phyloP scores from a whole-genome alignment of 2,113 vertebrate species.

The Nicator chloris region DNA sequence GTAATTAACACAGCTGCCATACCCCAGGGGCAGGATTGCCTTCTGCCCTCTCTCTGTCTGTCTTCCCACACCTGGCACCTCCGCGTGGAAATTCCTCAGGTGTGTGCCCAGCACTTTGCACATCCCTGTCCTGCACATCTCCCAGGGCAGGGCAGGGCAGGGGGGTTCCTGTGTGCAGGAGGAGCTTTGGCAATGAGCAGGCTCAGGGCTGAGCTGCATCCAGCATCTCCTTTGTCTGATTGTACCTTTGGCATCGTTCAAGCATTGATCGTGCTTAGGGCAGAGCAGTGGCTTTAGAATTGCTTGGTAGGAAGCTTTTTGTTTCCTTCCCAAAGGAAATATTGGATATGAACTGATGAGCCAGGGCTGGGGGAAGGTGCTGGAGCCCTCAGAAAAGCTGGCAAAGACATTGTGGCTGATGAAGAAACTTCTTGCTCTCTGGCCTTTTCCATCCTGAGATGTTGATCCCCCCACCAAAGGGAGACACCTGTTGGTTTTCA shows the following conservation, averaged over 20 bases:
- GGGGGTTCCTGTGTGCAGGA: background rate
- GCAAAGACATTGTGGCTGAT: background rate
- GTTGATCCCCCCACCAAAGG: background rate
- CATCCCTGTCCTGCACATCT: background rate
- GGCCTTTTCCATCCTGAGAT: background rate
- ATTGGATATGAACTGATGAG: background rate
- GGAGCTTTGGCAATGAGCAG: background rate
- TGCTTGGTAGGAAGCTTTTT: background rate
- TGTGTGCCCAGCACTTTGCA: background rate
- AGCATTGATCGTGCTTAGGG: background rate
- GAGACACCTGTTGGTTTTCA: background rate
- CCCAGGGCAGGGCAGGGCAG: rapidly evolving
- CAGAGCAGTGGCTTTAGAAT: background rate
- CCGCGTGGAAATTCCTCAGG: background rate
- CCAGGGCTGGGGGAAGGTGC: background rate
- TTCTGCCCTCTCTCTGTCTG: too few relatives aligned
- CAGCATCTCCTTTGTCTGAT: background rate
- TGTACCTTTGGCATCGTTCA: background rate
- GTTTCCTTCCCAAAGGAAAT: background rate
- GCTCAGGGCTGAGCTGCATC: background rate
- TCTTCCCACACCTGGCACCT: too few relatives aligned
- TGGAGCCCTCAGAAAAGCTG: background rate
- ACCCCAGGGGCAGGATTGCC: too few relatives aligned
- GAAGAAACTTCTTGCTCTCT: background rate
- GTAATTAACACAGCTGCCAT: too few relatives aligned